phyloP scores from a whole-genome alignment of 1,140 invertebrate species.

The Brachionus calyciflorus region DNA sequence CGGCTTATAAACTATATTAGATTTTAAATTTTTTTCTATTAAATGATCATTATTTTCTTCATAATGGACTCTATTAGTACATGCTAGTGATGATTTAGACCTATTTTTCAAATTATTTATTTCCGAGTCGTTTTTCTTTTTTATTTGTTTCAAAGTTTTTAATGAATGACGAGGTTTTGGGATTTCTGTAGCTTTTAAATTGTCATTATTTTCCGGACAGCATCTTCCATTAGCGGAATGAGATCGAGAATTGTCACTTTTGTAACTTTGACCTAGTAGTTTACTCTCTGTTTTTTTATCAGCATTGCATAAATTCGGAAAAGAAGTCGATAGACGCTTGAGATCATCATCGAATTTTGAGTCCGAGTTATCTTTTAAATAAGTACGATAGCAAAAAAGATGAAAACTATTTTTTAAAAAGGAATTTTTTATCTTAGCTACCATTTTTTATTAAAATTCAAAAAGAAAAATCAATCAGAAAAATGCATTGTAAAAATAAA shows the following conservation, averaged over 20 bases:
- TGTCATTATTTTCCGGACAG: too few species aligned
- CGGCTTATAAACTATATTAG: too few species aligned
- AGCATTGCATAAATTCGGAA: constrained; percentile 19
- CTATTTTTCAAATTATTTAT: neutral
- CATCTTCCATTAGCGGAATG: neutral
- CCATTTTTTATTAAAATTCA: neutral
- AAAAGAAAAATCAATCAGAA: neutral
- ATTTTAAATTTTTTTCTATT: too few species aligned
- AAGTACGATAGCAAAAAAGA: constrained; percentile 15
- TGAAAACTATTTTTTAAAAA: constrained; percentile 42
- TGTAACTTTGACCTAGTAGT: neutral
- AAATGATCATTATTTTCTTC: too few species aligned
- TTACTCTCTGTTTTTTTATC: neutral
- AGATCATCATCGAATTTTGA: neutral
- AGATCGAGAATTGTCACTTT: neutral
- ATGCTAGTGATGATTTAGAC: constrained; percentile 18
- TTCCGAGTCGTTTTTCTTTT: neutral
- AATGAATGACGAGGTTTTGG: constrained; percentile 12
- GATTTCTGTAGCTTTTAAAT: neutral
- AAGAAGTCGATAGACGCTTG: constrained; percentile 5
- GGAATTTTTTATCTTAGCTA: constrained; percentile 19
- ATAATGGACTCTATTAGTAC: neutral
- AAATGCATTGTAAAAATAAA: too few species aligned
- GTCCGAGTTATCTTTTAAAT: constrained; percentile 9
- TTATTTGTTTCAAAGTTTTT: constrained; percentile 20